Conservation (phyloP, 2,113 vertebrate genomes). For the Bubalus kerabau region DNA sequence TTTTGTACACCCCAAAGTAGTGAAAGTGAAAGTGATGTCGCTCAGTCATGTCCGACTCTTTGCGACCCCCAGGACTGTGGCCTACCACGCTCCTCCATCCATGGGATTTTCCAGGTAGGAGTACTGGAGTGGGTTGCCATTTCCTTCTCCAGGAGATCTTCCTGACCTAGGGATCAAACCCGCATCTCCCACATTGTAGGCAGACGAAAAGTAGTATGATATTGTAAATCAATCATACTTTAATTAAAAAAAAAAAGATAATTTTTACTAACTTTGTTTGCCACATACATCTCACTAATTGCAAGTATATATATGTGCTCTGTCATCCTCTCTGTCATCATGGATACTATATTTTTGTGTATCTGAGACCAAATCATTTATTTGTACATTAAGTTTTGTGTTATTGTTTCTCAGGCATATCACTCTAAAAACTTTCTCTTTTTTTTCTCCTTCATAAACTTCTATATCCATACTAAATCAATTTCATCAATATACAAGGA, state of each 20-base stretch:
- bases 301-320: neutral
- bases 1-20: neutral
- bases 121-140: no score
- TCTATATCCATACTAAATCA: neutral
- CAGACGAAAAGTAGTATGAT: neutral
- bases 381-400: neutral
- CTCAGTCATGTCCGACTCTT: no score
- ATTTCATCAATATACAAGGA: neutral
- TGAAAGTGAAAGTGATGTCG: no score
- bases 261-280: neutral
- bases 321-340: neutral
- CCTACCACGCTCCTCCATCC: no score
- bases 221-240: neutral
- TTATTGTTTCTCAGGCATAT: neutral
- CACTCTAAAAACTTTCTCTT: neutral
- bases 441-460: neutral
- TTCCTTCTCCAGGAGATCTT: no score
- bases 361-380: neutral
- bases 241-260: neutral
- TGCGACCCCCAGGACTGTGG: no score
- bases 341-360: neutral
- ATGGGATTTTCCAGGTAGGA: no score
- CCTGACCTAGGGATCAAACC: no score
- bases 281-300: rapidly evolving
- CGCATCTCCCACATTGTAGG: rapidly evolving